These are phyloP conservation scores for Subanguina moxae DNA, from an alignment of 1,140 invertebrate species.

Conservation along the genomic window DNA sequence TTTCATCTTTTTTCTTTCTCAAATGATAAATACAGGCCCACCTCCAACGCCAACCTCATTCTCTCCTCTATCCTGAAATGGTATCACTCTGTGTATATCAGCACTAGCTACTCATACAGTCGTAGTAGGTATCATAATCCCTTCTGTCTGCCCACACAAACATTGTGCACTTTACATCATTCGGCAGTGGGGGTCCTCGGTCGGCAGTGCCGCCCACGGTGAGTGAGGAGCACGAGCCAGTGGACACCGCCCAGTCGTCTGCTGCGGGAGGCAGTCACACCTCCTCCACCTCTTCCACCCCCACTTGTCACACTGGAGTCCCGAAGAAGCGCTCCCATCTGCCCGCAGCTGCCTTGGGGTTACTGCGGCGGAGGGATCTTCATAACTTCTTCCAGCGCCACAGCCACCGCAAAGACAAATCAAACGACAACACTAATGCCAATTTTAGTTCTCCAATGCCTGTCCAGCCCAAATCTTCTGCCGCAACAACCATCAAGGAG, in stretches of 20 bases:
- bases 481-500: not conserved
- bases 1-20: no score
- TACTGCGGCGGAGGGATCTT: not conserved
- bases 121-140: no score
- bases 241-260: not conserved
- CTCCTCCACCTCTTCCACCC: not conserved
- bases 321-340: constrained; percentile 1
- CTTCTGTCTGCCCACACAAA: no score
- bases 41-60: no score
- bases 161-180: not conserved
- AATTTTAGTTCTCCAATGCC: constrained; percentile 8
- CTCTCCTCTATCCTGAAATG: no score
- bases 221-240: not conserved
- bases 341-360: not conserved
- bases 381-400: constrained; percentile 9
- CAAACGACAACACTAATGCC: not conserved
- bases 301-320: not conserved
- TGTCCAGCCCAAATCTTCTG: not conserved
- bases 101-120: no score
- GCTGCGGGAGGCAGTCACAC: not conserved
- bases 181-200: constrained; percentile 4
- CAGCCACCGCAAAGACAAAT: constrained; percentile 4
- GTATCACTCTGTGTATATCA: no score
- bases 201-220: not conserved
- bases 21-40: no score